Base-by-base conservation (phyloP, 1,140 invertebrate species). In the Drosophila ercepeae region DNA sequence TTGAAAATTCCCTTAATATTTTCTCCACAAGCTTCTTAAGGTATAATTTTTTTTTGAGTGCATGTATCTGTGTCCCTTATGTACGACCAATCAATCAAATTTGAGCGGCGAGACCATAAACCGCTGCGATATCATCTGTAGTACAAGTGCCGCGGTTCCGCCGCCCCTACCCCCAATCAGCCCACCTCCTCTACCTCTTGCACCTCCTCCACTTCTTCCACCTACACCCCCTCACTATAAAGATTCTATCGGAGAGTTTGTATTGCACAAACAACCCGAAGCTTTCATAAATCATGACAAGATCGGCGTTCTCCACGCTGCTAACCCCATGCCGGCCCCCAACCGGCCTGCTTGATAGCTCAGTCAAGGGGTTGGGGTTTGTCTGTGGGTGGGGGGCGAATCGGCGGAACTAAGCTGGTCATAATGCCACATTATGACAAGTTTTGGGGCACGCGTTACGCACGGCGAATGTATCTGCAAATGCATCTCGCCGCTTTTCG, bases 81-180 rank as follows among this genome's bases (percentile, higher is more conserved):
- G 67, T 29, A 27, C 42, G 27, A 74, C 79, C 79, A 83, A 83
- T 83, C 79, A 83, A 83, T 83, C 79, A 83, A 83, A 39, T 60
- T 39, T 27, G 53, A 58, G 59, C 54, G 27, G 51, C 58, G 67
- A 46, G 57, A 68, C 48, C 75, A 70, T 78, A 75, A 52, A 58
- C 70, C 51, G 29, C 18, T 25, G 45, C 52, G 79, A 83, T 83
- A 84, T 21, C 57, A 83, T 84, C 79, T 84, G 67, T 78, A 72
- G 52, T 60, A 39, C 36, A 39, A 39, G 36, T 39, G 36, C 36
- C 36, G 36, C 36, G 36, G 14, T 39, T 16, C 36, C 36, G 34
- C 34, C 34, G 13, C 14, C 6, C 36, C 36, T 7, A 1, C 7
- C 32, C 5, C 11, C 32, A n/a, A n/a, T n/a, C n/a, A n/a, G n/a